Percentiles rank a stretch among this genome's conserved stretches.
Conservation (phyloP, 2,113 vertebrate species). For the Notothenia rossii region DNA sequence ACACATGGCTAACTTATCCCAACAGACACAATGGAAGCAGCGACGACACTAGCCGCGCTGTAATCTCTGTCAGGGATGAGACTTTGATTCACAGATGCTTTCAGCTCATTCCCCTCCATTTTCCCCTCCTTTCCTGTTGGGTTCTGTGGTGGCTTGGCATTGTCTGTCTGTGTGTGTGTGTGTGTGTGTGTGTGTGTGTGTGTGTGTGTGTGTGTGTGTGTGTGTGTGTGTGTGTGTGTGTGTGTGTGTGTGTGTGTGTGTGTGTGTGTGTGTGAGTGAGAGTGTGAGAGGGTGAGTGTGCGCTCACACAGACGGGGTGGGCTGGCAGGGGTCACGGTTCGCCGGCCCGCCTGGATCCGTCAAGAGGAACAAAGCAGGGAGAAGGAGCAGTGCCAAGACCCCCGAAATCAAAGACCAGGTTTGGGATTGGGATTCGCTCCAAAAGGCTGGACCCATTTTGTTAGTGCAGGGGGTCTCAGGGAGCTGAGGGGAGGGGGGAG, state of each 20-base stretch:
- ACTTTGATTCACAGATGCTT: slow-evolving; percentile 80
- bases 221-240: too few species aligned
- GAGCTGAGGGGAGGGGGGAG: slow-evolving; percentile 16
- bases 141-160: slow-evolving; percentile 50
- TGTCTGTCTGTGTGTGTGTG: slow-evolving; percentile 38
- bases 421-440: slow-evolving; percentile 81
- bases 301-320: slow-evolving; percentile 81
- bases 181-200: too few species aligned
- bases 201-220: slow-evolving; percentile 19
- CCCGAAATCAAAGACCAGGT: slow-evolving; percentile 85
- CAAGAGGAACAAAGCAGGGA: slow-evolving; percentile 84
- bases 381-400: slow-evolving; percentile 73
- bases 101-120: slow-evolving; percentile 42
- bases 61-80: slow-evolving; percentile 84
- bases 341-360: slow-evolving; percentile 80
- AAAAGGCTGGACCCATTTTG: slow-evolving; percentile 73
- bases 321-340: slow-evolving; percentile 82
- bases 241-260: too few species aligned
- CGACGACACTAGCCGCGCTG: slow-evolving; percentile 65
- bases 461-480: slow-evolving; percentile 56
- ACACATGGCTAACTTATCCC: slow-evolving; percentile 82
- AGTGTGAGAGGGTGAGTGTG: slow-evolving; percentile 67
- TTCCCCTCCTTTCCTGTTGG: slow-evolving; percentile 47
- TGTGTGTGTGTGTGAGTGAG: slow-evolving; percentile 46
- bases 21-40: slow-evolving; percentile 73